Conservation (phyloP, 1,140 invertebrate genomes). For the Lepidotrigona ventralis region DNA sequence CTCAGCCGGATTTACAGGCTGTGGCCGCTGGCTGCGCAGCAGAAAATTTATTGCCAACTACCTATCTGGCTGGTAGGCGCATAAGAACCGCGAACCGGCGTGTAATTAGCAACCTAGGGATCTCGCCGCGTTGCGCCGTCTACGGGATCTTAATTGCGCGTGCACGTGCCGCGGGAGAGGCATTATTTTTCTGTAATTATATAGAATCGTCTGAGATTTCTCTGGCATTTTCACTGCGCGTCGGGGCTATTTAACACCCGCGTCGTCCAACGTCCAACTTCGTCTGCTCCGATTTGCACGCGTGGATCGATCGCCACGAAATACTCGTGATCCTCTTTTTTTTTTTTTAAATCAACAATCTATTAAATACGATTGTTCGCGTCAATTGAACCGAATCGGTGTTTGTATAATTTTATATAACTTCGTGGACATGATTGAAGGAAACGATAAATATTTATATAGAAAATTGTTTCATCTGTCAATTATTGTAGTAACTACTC, state of each 20-base stretch:
- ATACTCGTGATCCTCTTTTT: neutral
- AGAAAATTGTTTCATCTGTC: too few species aligned
- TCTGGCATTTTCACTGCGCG: neutral
- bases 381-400: too few species aligned
- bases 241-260: neutral
- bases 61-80: conserved; percentile 59
- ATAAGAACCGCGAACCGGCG: conserved; percentile 63
- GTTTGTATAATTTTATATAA: too few species aligned
- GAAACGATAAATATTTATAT: too few species aligned
- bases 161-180: conserved; percentile 10
- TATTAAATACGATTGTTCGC: too few species aligned
- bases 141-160: conserved; percentile 58
- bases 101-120: conserved; percentile 66
- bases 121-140: conserved; percentile 55
- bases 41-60: conserved; percentile 62
- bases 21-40: conserved; percentile 40
- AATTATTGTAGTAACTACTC: too few species aligned
- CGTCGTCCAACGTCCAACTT: neutral
- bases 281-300: neutral
- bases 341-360: neutral
- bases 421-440: too few species aligned
- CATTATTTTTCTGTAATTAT: conserved; percentile 50
- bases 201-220: neutral
- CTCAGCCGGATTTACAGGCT: conserved; percentile 53
- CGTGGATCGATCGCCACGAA: neutral